Evolutionary conservation across 2,888 invertebrate genomes (phyloP).

Genomic region (Elegia similella): DNA sequence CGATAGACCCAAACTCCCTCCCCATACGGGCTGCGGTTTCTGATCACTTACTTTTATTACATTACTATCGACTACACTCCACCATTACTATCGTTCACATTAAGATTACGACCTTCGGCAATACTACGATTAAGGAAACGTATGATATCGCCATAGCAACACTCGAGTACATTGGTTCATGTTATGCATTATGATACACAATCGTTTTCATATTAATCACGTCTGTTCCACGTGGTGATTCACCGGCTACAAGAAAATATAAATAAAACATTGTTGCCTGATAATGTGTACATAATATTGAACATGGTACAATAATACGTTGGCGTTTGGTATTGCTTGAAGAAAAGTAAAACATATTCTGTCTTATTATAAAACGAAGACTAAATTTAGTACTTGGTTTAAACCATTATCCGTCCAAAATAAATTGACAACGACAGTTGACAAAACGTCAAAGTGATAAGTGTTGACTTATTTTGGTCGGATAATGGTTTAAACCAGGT

Average conservation of each 20-base stretch:
- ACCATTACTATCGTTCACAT: background rate
- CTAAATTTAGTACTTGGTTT: too few relatives aligned
- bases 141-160: background rate
- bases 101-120: background rate
- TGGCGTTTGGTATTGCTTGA: background rate
- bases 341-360: too few relatives aligned
- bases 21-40: too few relatives aligned
- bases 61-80: background rate
- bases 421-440: too few relatives aligned
- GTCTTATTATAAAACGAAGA: too few relatives aligned
- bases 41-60: too few relatives aligned
- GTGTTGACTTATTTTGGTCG: too few relatives aligned
- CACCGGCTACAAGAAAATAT: background rate
- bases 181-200: background rate
- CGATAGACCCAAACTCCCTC: too few relatives aligned
- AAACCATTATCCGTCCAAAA: too few relatives aligned
- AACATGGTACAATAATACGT: background rate
- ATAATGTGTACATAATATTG: background rate
- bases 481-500: too few relatives aligned
- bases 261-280: constrained; percentile 1
- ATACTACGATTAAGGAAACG: background rate
- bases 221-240: constrained; percentile 1
- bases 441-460: too few relatives aligned
- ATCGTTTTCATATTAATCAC: constrained; percentile 4
- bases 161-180: background rate